phyloP scores from a whole-genome alignment of 2,113 vertebrate genomes.

The Colaptes auratus region DNA sequence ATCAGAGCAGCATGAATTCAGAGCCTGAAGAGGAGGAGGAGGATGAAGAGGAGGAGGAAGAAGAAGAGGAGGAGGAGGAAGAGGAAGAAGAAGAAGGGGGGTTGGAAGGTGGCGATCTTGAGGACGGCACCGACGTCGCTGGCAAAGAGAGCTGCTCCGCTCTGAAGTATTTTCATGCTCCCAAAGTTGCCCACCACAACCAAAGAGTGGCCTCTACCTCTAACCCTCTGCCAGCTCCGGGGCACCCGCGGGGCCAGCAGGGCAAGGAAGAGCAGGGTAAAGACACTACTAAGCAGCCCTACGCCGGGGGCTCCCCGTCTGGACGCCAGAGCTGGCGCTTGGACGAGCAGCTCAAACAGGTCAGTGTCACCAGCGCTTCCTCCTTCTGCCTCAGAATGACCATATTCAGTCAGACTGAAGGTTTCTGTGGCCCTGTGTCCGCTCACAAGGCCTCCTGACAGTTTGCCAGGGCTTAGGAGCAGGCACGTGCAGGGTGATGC shows the following conservation, averaged over 20 bases:
- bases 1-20: conserved; percentile 79
- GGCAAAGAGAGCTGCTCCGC: conserved; percentile 68
- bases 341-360: conserved; percentile 90
- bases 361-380: conserved; percentile 58
- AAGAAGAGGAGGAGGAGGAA: conserved; percentile 70
- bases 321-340: conserved; percentile 82
- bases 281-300: conserved; percentile 73
- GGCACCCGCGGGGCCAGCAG: conserved; percentile 57
- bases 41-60: conserved; percentile 80
- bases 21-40: conserved; percentile 83
- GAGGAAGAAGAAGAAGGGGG: conserved; percentile 70
- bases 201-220: conserved; percentile 67
- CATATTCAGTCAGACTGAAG: rapidly evolving
- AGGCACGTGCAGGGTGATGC: rapidly evolving
- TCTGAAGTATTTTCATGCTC: conserved; percentile 83
- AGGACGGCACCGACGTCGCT: conserved; percentile 60
- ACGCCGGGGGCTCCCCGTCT: conserved; percentile 64
- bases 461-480: neutral
- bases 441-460: rapidly evolving
- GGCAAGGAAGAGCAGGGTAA: conserved; percentile 85
- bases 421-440: neutral
- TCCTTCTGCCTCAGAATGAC: neutral
- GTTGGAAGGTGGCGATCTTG: conserved; percentile 60
- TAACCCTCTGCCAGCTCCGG: conserved; percentile 45
- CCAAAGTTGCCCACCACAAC: conserved; percentile 77